Evolutionary conservation across 2,797 vertebrate species (phyloP).

Genomic region (Rachycentron canadum): DNA sequence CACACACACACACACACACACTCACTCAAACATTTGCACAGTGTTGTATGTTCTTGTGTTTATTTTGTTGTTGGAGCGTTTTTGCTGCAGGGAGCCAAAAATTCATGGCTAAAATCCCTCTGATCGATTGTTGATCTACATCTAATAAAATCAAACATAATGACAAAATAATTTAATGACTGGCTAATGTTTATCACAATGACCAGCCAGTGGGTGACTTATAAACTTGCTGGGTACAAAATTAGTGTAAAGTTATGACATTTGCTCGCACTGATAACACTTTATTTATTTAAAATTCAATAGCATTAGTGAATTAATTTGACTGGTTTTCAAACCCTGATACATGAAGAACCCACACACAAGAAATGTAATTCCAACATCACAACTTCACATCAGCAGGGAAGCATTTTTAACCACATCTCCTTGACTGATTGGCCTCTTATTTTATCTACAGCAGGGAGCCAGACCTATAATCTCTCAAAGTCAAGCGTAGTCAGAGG

Average conservation of each 20-base stretch:
- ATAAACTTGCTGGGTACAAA: too few species aligned
- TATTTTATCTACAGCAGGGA: neutral
- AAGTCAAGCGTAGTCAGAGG: neutral
- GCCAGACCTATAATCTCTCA: constrained; percentile 20
- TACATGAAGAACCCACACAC: neutral
- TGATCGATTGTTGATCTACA: neutral
- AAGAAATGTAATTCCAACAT: neutral
- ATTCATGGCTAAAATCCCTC: neutral
- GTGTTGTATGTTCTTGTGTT: neutral
- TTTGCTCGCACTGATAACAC: neutral
- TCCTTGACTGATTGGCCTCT: constrained; percentile 9
- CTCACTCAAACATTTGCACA: neutral
- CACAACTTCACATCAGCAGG: neutral
- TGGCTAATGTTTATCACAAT: neutral
- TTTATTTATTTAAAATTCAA: too few species aligned
- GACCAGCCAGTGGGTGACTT: neutral
- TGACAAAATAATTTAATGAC: neutral
- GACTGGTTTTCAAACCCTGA: neutral
- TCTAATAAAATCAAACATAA: too few species aligned
- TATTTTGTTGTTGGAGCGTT: neutral
- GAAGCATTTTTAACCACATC: constrained; percentile 3
- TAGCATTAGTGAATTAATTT: neutral
- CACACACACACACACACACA: too few species aligned
- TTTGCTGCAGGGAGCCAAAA: neutral
- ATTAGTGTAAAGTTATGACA: too few species aligned